Evolutionary conservation across 2,797 vertebrate species (phyloP), one percentile per base, ranked within the genome.

Genomic region (Eulemur mongoz): DNA sequence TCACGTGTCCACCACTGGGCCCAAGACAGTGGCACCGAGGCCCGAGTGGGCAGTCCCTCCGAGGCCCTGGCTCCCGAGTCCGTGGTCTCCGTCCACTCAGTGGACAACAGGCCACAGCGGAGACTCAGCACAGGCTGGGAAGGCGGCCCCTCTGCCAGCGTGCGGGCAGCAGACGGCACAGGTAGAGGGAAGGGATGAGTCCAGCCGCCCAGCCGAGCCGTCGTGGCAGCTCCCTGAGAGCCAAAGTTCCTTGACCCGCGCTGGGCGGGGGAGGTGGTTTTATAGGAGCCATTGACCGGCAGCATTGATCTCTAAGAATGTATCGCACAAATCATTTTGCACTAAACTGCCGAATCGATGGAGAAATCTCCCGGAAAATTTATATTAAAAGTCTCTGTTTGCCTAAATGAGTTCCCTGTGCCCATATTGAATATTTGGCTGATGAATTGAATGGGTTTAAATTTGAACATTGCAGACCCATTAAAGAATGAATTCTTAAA

Each of bases 271-370:
- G 98, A 98, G 98, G 99, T 99, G 99, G 99, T 98, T 99, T 99
- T 99, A 99, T 98, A 98, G 99, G 99, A 99, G 98, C 99, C 99
- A 99, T 99, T 99, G 99, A 99, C 99, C 97, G 96, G 98, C 97
- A 95, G 97, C 99, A 99, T 99, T 99, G 99, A 99, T 99, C 99
- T 98, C 97, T 81, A 98, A 99, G 99, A 99, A 99, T 99, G 99
- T 99, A 99, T 99, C 99, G 99, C 99, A 99, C 99, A 99, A 99
- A 99, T 99, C 99, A 99, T 99, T 99, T 99, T 99, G 99, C 99
- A 99, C 99, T 99, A 99, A 99, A 99, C 99, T 99, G 99, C 98
- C 98, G 99, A 99, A 99, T 99, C 99, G 96, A 99, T 99, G 99
- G 98, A 99, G 99, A 99, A 99, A 99, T 99, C 99, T 99, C 99